Conservation (phyloP, 1,140 invertebrate species). For the Muscidifurax raptorellus region DNA sequence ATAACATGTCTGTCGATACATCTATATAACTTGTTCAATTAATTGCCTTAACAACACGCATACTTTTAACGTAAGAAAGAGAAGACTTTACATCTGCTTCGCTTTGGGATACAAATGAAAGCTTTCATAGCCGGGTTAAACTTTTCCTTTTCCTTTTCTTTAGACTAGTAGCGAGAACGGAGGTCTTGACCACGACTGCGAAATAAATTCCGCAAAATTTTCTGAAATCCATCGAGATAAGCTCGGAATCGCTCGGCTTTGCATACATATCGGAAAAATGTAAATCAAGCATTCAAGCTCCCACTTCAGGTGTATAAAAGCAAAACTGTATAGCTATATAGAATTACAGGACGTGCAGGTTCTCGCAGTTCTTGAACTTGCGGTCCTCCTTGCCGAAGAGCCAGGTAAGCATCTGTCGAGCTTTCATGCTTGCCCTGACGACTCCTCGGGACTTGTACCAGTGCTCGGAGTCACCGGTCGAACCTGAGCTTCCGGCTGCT, state of each 20-base stretch:
- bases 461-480: slow-evolving; percentile 72
- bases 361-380: slow-evolving; percentile 94
- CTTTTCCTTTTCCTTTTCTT: too few species aligned
- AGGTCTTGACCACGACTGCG: neutral
- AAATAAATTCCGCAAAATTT: neutral
- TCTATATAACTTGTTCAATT: too few species aligned
- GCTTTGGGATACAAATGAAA: too few species aligned
- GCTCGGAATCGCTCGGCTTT: too few species aligned
- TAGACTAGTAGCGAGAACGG: neutral
- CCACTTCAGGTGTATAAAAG: neutral
- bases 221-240: neutral
- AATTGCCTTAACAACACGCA: too few species aligned
- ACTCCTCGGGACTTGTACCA: slow-evolving; percentile 91
- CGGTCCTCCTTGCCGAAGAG: slow-evolving; percentile 92
- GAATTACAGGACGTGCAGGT: slow-evolving; percentile 86
- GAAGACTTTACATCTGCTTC: too few species aligned
- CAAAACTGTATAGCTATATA: neutral
- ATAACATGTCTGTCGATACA: too few species aligned
- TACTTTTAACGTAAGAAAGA: too few species aligned
- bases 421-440: slow-evolving; percentile 90
- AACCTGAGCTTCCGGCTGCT: slow-evolving; percentile 74
- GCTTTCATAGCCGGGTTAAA: neutral
- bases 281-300: neutral
- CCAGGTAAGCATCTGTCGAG: slow-evolving; percentile 91
- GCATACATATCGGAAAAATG: neutral